Conservation (phyloP, 2,113 vertebrate species). For the Pelobates fuscus region DNA sequence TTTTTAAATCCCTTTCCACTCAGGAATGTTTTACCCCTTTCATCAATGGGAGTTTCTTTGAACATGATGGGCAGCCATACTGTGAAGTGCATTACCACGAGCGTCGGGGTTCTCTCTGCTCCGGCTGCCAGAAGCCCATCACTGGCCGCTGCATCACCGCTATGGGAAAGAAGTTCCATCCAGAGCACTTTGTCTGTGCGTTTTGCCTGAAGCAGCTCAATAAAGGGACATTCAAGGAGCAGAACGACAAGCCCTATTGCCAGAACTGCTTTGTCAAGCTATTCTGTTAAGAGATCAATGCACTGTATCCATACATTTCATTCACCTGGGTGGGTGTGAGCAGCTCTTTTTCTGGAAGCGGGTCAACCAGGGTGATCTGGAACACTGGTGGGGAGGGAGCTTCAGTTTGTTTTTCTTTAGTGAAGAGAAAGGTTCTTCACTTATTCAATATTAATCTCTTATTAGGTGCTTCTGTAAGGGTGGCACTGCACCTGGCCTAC, state of each 20-base stretch:
- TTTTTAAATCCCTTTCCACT: neutral
- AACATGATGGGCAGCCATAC: constrained; percentile 96
- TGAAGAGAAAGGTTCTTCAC: neutral
- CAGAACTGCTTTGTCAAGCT: constrained; percentile 97
- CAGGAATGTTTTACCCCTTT: constrained; percentile 98
- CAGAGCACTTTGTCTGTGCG: constrained; percentile 97
- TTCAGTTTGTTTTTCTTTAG: too few species aligned
- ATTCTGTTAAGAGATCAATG: constrained; percentile 81
- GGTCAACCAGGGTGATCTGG: neutral
- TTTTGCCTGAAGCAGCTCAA: constrained; percentile 99
- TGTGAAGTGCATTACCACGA: constrained; percentile 98
- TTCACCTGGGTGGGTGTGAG: constrained; percentile 4
- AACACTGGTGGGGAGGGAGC: neutral
- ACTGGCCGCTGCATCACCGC: constrained; percentile 97
- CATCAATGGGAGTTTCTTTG: constrained; percentile 95
- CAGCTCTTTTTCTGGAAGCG: constrained; percentile 1
- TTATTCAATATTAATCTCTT: neutral
- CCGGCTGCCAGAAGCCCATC: constrained; percentile 98
- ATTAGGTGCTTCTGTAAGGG: constrained; percentile 6
- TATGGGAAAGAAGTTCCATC: constrained; percentile 98
- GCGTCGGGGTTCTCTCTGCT: constrained; percentile 92
- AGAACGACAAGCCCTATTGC: constrained; percentile 98
- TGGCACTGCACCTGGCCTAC: neutral
- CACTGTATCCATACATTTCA: constrained; percentile 19
- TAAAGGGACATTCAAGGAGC: constrained; percentile 99